Percentiles rank a stretch among this genome's conserved stretches.
phyloP scores from a whole-genome alignment of 2,888 invertebrate species.

The Cryptus armator region DNA sequence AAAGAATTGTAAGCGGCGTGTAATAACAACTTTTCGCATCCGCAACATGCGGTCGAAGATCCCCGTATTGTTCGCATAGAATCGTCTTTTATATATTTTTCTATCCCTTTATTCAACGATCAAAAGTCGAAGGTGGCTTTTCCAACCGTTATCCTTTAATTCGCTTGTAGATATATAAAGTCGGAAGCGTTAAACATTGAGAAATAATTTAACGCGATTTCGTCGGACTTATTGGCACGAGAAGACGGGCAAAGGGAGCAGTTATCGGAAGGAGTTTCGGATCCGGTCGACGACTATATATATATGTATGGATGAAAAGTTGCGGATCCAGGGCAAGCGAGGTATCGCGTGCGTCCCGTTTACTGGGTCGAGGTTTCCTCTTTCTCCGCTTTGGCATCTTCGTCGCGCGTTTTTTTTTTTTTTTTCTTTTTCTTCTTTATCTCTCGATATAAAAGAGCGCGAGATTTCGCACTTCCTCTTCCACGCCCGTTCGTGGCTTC shows the following conservation, averaged over 20 bases:
- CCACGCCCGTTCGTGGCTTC: slow-evolving; percentile 9
- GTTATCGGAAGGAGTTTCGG: slow-evolving; percentile 56
- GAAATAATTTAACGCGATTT: slow-evolving; percentile 48
- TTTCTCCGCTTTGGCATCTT: slow-evolving; percentile 7
- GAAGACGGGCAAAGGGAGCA: slow-evolving; percentile 52
- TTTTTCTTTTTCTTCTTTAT: slow-evolving; percentile 41
- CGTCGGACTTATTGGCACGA: neutral
- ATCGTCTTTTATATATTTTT: slow-evolving; percentile 8
- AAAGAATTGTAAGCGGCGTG: neutral
- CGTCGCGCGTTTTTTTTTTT: slow-evolving; percentile 1
- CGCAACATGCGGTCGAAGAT: slow-evolving; percentile 54
- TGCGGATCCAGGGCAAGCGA: slow-evolving; percentile 68
- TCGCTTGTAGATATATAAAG: no score
- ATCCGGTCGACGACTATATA: slow-evolving; percentile 52
- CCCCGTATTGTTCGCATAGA: slow-evolving; percentile 14
- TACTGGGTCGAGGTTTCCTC: slow-evolving; percentile 67
- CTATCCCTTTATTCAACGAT: neutral
- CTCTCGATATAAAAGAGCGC: slow-evolving; percentile 38
- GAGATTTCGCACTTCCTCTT: slow-evolving; percentile 67
- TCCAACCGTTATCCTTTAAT: no score
- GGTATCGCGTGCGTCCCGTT: slow-evolving; percentile 69
- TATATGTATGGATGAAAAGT: slow-evolving; percentile 48
- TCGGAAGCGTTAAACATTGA: slow-evolving; percentile 9
- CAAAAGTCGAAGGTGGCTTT: no score
- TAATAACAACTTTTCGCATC: slow-evolving; percentile 37